Base-by-base conservation (phyloP, 2,113 vertebrate species). In the Caranx ignobilis region DNA sequence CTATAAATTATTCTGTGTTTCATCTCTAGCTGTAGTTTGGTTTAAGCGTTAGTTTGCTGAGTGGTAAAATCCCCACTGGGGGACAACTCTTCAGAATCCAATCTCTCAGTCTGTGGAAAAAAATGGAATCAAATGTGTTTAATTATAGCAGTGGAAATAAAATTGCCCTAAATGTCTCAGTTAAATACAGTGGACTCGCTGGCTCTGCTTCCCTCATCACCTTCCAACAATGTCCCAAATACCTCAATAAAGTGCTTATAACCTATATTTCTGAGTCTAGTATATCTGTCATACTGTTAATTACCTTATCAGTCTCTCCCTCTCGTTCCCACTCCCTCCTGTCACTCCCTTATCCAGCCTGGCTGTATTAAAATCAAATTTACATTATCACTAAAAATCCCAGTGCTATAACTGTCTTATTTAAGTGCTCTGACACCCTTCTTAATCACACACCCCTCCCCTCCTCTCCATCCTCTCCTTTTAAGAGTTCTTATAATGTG, bases 221-320 rank as follows among this genome's bases (percentile, higher is more conserved):
- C 56, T 59, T 74, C 56, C 56, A 80, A 65, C 79, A 80, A 72
- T 76, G 61, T 77, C 69, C 56, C 15, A 9, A 79, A 66, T 75
- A 64, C 32, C 65, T 86, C 83, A 78, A 69, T 78, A 52, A 81
- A 68, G 71, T 55, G 56, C 41, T 65, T 61, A 60, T 66, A 73
- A 77, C 88, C 61, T 79, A 81, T 76, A 87, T 82, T 82, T 82
- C 81, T 60, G 66, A 75, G 61, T 83, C 31, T 69, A 80, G 71
- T 50, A 11, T 52, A 75, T 85, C 62, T 66, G 80, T 67, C 83
- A 82, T 66, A 9, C 12, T 26, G 31, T 59, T 87, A 85, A 87
- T 87, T 79, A 81, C 19, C 31, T 41, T 26, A 72, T 77, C 71
- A 32, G 71, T 56, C 59, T 64, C 67, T 32, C 11, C 26, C 59